phyloP scores from a whole-genome alignment of 2,888 invertebrate genomes.

The Parnassius smintheus region DNA sequence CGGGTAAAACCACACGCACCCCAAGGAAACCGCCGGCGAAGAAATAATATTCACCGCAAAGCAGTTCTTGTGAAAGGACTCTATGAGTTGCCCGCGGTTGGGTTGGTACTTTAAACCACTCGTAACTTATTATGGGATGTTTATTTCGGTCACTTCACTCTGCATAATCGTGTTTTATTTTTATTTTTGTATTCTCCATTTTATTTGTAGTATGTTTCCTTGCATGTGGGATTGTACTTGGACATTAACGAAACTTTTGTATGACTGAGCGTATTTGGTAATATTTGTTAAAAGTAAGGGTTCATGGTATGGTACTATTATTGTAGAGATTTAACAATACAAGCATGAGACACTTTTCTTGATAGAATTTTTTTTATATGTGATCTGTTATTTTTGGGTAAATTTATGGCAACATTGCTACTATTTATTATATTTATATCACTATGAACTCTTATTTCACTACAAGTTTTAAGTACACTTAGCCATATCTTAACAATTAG shows the following conservation, averaged over 20 bases:
- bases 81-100: slow-evolving; percentile 24
- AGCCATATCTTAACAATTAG: slow-evolving; percentile 25
- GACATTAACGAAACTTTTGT: neutral
- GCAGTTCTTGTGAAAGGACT: slow-evolving; percentile 29
- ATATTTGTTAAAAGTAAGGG: slow-evolving; percentile 9
- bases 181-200: slow-evolving; percentile 5
- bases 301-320: slow-evolving; percentile 9
- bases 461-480: slow-evolving; percentile 22
- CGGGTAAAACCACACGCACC: slow-evolving; percentile 71
- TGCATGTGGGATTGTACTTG: neutral
- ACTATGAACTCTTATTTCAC: slow-evolving; percentile 27
- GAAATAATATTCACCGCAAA: slow-evolving; percentile 56
- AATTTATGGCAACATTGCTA: slow-evolving; percentile 17
- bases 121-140: slow-evolving; percentile 26
- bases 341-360: neutral
- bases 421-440: slow-evolving; percentile 22
- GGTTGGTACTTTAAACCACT: slow-evolving; percentile 29
- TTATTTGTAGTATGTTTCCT: neutral
- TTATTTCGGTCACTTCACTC: slow-evolving; percentile 29
- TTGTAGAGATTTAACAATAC: slow-evolving; percentile 10
- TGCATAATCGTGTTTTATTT: slow-evolving; percentile 31
- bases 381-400: neutral
- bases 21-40: slow-evolving; percentile 69
- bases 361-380: neutral
- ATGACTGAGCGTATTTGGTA: neutral